phyloP scores from a whole-genome alignment of 2,113 vertebrate species.

The Paedocypris sp. region DNA sequence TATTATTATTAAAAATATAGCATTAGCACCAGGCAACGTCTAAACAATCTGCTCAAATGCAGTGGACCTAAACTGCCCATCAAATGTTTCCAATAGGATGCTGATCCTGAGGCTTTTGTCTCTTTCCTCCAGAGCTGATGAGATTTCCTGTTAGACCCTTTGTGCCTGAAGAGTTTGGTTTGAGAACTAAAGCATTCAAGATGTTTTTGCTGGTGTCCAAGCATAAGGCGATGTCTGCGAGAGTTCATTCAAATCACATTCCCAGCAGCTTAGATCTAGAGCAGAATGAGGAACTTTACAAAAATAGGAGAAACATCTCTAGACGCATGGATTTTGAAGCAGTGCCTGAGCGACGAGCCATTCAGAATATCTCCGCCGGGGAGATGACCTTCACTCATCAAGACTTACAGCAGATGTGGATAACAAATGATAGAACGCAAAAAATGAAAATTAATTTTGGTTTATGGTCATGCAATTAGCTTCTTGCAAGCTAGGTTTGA shows the following conservation, averaged over 20 bases:
- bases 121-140: slow-evolving; percentile 23
- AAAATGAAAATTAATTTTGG: neutral
- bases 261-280: slow-evolving; percentile 6
- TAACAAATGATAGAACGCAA: neutral
- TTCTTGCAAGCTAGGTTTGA: neutral
- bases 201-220: slow-evolving; percentile 25
- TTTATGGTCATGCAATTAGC: neutral
- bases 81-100: neutral
- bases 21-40: neutral
- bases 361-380: no score
- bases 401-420: slow-evolving; percentile 12
- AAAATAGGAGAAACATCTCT: neutral
- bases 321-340: slow-evolving; percentile 2
- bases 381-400: no score
- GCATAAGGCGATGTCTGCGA: slow-evolving; percentile 26
- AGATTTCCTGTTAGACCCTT: neutral
- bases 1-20: neutral
- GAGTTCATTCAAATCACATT: slow-evolving; percentile 6
- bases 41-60: neutral
- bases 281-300: neutral
- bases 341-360: neutral
- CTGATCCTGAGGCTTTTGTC: slow-evolving; percentile 21
- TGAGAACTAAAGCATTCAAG: neutral
- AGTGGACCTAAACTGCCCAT: neutral
- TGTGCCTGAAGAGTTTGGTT: slow-evolving; percentile 1